Evolutionary conservation across 53 echinoderm and acorn worm genomes (phyloP).

Genomic region (Paracentrotus lividus): DNA sequence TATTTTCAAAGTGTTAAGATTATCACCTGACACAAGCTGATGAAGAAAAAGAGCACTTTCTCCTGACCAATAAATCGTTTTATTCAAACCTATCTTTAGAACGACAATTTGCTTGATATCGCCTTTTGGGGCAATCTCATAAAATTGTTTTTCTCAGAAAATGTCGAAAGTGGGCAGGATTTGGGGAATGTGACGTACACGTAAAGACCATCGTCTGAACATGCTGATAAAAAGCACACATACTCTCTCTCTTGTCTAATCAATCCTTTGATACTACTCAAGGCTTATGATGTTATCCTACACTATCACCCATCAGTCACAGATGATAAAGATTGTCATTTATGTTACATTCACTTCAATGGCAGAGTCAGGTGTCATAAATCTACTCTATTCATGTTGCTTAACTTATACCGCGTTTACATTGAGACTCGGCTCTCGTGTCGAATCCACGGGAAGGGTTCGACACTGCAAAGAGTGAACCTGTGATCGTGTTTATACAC

Average conservation of each 20-base stretch:
- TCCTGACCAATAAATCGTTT: too few species aligned
- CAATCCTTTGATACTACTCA: neutral
- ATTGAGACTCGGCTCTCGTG: too few species aligned
- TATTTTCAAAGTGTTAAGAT: too few species aligned
- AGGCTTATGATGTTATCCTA: neutral
- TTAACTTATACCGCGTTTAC: neutral
- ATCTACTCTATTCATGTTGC: neutral
- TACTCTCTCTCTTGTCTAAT: neutral
- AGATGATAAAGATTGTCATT: conserved; percentile 2
- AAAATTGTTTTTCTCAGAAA: neutral
- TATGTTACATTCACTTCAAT: neutral
- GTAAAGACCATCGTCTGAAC: neutral
- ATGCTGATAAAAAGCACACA: neutral
- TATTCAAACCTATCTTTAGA: too few species aligned
- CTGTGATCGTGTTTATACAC: too few species aligned
- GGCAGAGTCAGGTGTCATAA: neutral
- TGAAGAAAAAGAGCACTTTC: too few species aligned
- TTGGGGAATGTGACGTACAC: neutral
- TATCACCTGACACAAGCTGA: too few species aligned
- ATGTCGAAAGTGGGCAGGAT: neutral
- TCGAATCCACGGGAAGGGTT: too few species aligned
- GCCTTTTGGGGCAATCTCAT: neutral
- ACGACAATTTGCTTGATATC: too few species aligned
- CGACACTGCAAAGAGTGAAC: too few species aligned
- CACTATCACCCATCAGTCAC: neutral